A percentile compares a stretch with the other conserved stretches of the same genome.
Evolutionary conservation across 2,797 vertebrate genomes (phyloP).

Genomic region (Tragopan temminckii): DNA sequence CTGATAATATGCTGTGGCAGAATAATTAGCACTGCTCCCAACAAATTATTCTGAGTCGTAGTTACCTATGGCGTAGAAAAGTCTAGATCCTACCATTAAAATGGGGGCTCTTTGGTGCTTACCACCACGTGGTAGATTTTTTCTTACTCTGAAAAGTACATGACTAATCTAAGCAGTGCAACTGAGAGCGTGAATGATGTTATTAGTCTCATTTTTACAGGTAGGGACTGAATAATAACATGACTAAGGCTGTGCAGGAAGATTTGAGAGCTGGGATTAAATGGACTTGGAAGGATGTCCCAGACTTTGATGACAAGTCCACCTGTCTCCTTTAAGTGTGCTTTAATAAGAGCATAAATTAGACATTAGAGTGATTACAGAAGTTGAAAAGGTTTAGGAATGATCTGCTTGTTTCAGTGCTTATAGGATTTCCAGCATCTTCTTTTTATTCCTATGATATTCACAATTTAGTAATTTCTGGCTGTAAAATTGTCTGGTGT

Average conservation of each 20-base stretch:
- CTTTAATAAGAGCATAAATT: background rate
- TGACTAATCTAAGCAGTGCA: background rate
- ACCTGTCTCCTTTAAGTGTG: background rate
- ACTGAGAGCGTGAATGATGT: background rate
- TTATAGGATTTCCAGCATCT: background rate
- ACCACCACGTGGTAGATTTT: background rate
- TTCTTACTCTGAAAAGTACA: background rate
- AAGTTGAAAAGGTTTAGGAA: background rate
- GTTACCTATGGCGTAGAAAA: background rate
- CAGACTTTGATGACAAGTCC: background rate
- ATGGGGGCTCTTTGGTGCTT: background rate
- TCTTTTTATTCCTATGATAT: background rate
- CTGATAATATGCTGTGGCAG: background rate
- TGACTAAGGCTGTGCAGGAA: background rate
- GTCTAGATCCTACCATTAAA: background rate
- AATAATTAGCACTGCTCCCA: background rate
- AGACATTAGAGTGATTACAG: background rate
- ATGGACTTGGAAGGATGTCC: background rate
- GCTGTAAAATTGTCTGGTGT: background rate
- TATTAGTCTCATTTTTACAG: constrained; percentile 8
- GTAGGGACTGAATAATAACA: background rate
- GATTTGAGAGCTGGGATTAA: background rate
- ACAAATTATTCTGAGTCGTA: background rate
- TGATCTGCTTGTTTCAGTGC: background rate
- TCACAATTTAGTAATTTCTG: background rate